A percentile compares a stretch with the other conserved stretches of the same genome.
Evolutionary conservation across 2,888 invertebrate species (phyloP).

Genomic region (Diarsia mendica): DNA sequence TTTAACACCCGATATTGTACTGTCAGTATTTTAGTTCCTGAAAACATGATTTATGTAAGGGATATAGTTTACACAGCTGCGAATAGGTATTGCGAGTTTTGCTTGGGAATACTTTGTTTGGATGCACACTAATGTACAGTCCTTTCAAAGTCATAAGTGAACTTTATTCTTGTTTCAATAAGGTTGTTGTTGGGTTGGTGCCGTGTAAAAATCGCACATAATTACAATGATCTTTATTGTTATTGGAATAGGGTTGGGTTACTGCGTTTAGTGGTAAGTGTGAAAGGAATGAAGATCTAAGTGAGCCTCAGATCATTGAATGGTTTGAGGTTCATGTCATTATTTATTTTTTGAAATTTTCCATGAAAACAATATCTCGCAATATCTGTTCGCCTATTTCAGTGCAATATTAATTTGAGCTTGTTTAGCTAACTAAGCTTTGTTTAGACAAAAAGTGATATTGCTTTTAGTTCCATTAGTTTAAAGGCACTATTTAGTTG

Average conservation of each 20-base stretch:
- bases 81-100: slow-evolving; percentile 29
- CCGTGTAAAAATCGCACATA: neutral
- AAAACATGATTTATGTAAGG: slow-evolving; percentile 23
- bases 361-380: neutral
- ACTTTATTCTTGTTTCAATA: neutral
- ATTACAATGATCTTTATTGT: neutral
- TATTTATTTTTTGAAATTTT: neutral
- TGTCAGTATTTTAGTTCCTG: slow-evolving; percentile 63
- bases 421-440: slow-evolving; percentile 53
- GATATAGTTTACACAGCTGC: slow-evolving; percentile 18
- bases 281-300: neutral
- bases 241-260: neutral
- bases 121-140: neutral
- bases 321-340: neutral
- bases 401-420: slow-evolving; percentile 66
- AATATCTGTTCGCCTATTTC: slow-evolving; percentile 30
- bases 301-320: neutral
- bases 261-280: neutral
- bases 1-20: slow-evolving; percentile 54
- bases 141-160: neutral
- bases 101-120: neutral
- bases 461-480: slow-evolving; percentile 42
- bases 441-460: slow-evolving; percentile 22
- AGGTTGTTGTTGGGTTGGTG: neutral
- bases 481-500: slow-evolving; percentile 37